phyloP scores from a whole-genome alignment of 2,797 vertebrate species.

The Crax fasciolata region DNA sequence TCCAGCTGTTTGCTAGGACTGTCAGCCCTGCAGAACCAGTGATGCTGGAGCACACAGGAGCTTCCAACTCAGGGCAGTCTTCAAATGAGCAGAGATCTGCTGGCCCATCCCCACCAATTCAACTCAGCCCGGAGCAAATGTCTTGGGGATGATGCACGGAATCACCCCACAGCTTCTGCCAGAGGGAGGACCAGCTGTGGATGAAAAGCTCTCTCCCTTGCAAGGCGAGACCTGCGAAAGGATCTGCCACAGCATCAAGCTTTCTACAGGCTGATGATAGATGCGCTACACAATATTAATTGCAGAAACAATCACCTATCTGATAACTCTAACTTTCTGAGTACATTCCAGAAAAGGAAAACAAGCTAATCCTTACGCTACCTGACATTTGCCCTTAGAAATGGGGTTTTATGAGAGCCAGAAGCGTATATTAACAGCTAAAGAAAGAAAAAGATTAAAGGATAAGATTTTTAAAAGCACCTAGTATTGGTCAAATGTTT shows the following conservation, averaged over 20 bases:
- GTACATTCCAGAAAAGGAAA: constrained; percentile 56
- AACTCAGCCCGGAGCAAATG: not conserved
- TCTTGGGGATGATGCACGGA: not conserved
- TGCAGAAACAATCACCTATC: constrained; percentile 23
- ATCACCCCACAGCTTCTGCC: not conserved
- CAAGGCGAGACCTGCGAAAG: not conserved
- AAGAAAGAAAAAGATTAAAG: constrained; percentile 38
- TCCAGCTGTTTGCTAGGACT: not conserved
- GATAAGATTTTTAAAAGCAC: not conserved
- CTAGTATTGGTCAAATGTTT: not conserved
- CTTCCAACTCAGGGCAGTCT: not conserved
- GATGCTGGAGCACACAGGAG: not conserved
- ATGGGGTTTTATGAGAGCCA: not conserved
- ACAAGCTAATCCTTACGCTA: constrained; percentile 38
- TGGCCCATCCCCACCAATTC: not conserved
- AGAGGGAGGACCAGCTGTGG: constrained; percentile 65
- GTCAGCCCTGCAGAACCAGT: not conserved
- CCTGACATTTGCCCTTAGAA: constrained; percentile 48
- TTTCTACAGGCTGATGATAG: constrained; percentile 21
- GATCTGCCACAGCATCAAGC: constrained; percentile 1
- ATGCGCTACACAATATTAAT: constrained; percentile 54
- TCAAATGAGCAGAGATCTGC: not conserved
- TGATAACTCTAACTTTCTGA: constrained; percentile 36
- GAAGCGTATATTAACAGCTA: not conserved
- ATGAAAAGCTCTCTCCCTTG: constrained; percentile 20